Evolutionary conservation across 1,140 invertebrate genomes (phyloP).

Genomic region (Macrocentrus cingulum): DNA sequence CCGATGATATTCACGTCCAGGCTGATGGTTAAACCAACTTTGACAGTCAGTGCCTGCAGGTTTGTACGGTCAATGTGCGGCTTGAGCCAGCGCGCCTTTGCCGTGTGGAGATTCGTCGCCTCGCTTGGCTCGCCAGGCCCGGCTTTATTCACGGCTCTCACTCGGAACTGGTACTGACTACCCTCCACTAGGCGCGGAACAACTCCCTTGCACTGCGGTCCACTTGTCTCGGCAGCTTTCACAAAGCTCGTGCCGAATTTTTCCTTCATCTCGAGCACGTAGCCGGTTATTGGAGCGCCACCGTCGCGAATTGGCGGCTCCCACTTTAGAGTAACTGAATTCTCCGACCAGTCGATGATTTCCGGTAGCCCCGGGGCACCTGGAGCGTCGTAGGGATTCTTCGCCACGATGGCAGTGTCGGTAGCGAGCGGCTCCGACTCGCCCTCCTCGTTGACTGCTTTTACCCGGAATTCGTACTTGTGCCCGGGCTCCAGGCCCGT

Average conservation of each 20-base stretch:
- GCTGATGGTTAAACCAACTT: conserved; percentile 87
- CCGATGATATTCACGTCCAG: conserved; percentile 92
- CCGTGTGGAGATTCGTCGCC: conserved; percentile 91
- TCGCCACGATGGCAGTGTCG: conserved; percentile 83
- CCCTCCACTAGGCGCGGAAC: conserved; percentile 91
- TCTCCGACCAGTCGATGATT: conserved; percentile 90
- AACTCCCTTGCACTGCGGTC: conserved; percentile 76
- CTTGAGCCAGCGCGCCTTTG: conserved; percentile 89
- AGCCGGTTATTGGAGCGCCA: conserved; percentile 93
- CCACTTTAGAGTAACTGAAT: conserved; percentile 93
- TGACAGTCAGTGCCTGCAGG: conserved; percentile 79
- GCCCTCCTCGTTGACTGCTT: conserved; percentile 93
- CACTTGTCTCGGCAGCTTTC: conserved; percentile 76
- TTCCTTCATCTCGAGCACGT: conserved; percentile 87
- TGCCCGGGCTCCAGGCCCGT: conserved; percentile 88
- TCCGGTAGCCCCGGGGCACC: conserved; percentile 89
- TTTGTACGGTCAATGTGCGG: conserved; percentile 91
- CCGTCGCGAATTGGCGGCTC: conserved; percentile 93
- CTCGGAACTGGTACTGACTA: conserved; percentile 93
- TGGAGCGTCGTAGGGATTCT: conserved; percentile 92
- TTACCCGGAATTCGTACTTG: conserved; percentile 93
- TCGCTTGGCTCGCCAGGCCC: conserved; percentile 94
- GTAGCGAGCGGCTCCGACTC: conserved; percentile 91
- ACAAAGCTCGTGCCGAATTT: conserved; percentile 68
- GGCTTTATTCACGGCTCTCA: conserved; percentile 93